These are phyloP conservation scores for Eremobia ochroleuca DNA, from an alignment of 2,888 invertebrate species.

Conservation along the genomic window DNA sequence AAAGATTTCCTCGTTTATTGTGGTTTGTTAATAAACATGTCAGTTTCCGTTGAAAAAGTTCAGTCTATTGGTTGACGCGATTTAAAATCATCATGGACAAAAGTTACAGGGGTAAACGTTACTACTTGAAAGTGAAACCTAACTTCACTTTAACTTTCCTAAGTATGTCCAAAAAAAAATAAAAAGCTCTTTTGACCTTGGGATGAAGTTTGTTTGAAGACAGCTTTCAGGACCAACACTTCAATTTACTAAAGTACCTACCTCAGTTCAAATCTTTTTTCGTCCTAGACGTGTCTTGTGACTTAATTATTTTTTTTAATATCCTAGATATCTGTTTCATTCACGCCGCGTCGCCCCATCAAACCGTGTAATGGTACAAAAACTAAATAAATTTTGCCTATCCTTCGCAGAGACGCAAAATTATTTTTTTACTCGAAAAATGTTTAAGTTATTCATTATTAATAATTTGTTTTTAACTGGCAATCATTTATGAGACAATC, in stretches of 20 bases:
- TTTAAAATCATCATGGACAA: neutral
- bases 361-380: conserved; percentile 71
- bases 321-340: conserved; percentile 41
- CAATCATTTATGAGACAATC: no score
- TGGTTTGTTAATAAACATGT: neutral
- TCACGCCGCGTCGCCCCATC: conserved; percentile 65
- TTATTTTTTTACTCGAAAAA: conserved; percentile 42
- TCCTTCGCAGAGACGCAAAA: conserved; percentile 42
- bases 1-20: neutral
- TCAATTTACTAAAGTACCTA: conserved; percentile 32
- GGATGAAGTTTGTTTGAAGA: conserved; percentile 2
- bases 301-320: conserved; percentile 58
- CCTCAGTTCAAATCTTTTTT: conserved; percentile 51
- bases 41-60: no score
- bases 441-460: conserved; percentile 62
- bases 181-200: no score
- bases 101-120: neutral
- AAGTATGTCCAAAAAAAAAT: no score
- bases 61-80: neutral
- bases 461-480: no score
- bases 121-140: neutral
- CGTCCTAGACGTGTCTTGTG: conserved; percentile 62
- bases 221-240: conserved; percentile 27
- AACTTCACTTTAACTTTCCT: neutral
- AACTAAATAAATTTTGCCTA: conserved; percentile 71